Base-by-base conservation (phyloP, 2,888 invertebrate genomes). In the Rhagonycha fulva region DNA sequence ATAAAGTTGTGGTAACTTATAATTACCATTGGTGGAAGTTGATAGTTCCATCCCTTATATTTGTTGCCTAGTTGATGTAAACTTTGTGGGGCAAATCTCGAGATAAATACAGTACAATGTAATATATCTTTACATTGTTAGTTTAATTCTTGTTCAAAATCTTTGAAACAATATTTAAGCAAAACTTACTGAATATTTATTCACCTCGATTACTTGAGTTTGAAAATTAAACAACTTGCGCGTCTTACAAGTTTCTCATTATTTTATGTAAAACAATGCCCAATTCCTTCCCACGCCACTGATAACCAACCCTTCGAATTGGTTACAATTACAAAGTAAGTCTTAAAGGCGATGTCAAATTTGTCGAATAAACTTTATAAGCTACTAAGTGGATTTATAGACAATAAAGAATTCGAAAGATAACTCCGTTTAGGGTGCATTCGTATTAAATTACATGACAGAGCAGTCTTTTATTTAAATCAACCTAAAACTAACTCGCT, bases 1-100 rank as follows among this genome's bases (percentile, higher is more conserved):
- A 78, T 75, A 79, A 47, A 79, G 71, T 79, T 79, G 76, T 71
- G 71, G 74, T 76, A 81, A 81, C 78, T 81, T 81, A 80, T 79
- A 81, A 81, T 81, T 80, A 80, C 81, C 79, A 77, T 80, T 79
- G 79, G 78, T 75, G 75, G 74, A 60, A 79, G 77, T 79, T 81
- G 81, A 80, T 79, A 78, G 81, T 76, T 80, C 77, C 77, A 72
- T 75, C 75, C 76, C 75, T 76, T 67, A 66, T 24, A 66, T 66
- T 14, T 12, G 63, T 66, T 47, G n/a, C 47, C 47, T 47, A 47
- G 24, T 9, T 24, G n/a, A 66, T 24, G 23, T 24, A 66, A 66
- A 66, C 63, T 66, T 66, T 23, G 63, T 24, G n/a, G n/a, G 26
- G 24, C 9, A 66, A 14, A 26, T 26, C 63, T 66, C 63, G 26